A percentile compares a stretch with the other conserved stretches of the same genome.
phyloP scores from a whole-genome alignment of 2,797 vertebrate genomes.

The Phataginus tetradactyla region DNA sequence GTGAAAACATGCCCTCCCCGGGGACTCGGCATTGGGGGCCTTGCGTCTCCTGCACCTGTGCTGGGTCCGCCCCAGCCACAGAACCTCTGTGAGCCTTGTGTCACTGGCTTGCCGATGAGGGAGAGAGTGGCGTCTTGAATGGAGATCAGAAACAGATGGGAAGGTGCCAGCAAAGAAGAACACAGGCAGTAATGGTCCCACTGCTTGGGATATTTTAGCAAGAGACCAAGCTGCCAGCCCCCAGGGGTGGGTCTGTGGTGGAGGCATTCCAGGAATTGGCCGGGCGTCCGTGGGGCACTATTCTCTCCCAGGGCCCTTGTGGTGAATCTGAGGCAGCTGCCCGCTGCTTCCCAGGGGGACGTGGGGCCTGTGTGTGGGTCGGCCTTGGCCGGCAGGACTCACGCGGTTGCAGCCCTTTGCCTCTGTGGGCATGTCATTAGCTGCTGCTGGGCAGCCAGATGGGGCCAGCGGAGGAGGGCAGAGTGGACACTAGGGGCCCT shows the following conservation, averaged over 20 bases:
- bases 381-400: neutral
- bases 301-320: neutral
- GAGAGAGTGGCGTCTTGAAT: neutral
- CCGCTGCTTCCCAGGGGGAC: neutral
- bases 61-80: neutral
- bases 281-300: neutral
- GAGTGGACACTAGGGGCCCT: neutral
- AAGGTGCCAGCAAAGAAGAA: neutral
- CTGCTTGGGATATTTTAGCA: neutral
- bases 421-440: neutral
- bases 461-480: neutral
- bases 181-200: neutral
- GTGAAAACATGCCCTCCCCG: neutral
- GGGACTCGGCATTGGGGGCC: neutral
- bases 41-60: neutral
- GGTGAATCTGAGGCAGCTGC: conserved; percentile 4
- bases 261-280: neutral
- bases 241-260: neutral
- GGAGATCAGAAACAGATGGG: neutral
- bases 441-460: neutral
- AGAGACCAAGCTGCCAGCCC: neutral
- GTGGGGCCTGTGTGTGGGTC: neutral
- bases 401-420: neutral
- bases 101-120: neutral
- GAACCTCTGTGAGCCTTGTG: neutral